These are phyloP conservation scores for Rhopalosiphum maidis DNA, from an alignment of 1,140 invertebrate genomes.

Conservation along the genomic window DNA sequence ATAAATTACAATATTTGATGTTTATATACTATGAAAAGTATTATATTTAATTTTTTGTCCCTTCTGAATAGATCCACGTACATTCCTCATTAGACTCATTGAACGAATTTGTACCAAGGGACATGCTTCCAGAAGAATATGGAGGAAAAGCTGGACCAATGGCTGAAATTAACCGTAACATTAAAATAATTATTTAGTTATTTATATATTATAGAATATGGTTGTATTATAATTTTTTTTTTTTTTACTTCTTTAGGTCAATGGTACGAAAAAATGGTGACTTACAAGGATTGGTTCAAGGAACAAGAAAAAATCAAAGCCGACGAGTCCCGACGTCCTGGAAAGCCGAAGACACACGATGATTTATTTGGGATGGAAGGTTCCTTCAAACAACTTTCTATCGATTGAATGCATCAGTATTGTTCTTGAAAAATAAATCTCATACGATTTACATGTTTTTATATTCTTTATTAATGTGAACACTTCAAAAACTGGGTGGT, in stretches of 20 bases:
- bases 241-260: slow-evolving; percentile 65
- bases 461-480: neutral
- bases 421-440: neutral
- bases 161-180: slow-evolving; percentile 73
- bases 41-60: neutral
- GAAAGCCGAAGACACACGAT: slow-evolving; percentile 79
- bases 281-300: slow-evolving; percentile 78
- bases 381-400: slow-evolving; percentile 78
- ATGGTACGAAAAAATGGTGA: slow-evolving; percentile 76
- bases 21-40: neutral
- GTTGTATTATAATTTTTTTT: neutral
- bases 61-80: slow-evolving; percentile 69
- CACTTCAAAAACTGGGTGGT: neutral
- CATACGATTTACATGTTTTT: neutral
- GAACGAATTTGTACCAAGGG: slow-evolving; percentile 77
- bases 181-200: neutral
- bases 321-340: slow-evolving; percentile 76
- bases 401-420: slow-evolving; percentile 69
- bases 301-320: slow-evolving; percentile 75
- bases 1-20: neutral
- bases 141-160: slow-evolving; percentile 77
- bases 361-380: slow-evolving; percentile 83
- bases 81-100: slow-evolving; percentile 76
- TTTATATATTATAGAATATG: neutral
- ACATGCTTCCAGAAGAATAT: slow-evolving; percentile 80